These are phyloP conservation scores for Oopsacas minuta DNA, from an alignment of 37 sponge, comb jelly and placozoan genomes.

Conservation along the genomic window DNA sequence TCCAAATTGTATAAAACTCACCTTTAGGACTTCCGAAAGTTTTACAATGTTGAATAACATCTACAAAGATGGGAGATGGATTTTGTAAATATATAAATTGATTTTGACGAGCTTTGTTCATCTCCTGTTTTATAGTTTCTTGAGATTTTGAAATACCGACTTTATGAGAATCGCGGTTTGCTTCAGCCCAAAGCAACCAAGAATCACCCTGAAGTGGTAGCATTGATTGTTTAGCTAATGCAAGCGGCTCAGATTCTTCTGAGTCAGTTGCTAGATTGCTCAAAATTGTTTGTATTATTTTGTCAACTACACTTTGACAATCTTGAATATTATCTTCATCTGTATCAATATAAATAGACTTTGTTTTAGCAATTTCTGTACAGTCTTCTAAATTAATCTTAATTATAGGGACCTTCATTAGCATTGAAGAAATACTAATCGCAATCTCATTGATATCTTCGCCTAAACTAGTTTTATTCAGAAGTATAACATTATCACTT, in stretches of 20 bases:
- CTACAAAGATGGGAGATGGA: neutral
- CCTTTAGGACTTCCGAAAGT: neutral
- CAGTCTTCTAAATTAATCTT: neutral
- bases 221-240: conserved; percentile 5
- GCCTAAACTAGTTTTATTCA: neutral
- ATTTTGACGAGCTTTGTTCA: neutral
- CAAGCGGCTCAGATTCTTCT: neutral
- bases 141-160: conserved; percentile 4
- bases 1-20: neutral
- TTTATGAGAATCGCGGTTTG: neutral
- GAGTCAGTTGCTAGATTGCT: neutral
- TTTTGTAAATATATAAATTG: neutral
- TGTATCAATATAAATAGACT: conserved; percentile 16
- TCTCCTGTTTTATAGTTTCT: neutral
- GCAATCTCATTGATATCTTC: neutral
- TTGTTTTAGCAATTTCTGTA: neutral
- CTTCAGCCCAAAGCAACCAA: conserved; percentile 1
- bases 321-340: conserved; percentile 11
- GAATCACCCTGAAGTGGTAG: conserved; percentile 29
- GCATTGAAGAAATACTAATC: neutral
- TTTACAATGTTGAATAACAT: neutral
- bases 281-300: neutral
- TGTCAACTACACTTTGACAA: neutral
- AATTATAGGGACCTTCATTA: neutral
- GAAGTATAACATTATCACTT: neutral